Evolutionary conservation across 2,797 vertebrate species (phyloP), one percentile per base, ranked within the genome.

Genomic region (Poecilia wingei): DNA sequence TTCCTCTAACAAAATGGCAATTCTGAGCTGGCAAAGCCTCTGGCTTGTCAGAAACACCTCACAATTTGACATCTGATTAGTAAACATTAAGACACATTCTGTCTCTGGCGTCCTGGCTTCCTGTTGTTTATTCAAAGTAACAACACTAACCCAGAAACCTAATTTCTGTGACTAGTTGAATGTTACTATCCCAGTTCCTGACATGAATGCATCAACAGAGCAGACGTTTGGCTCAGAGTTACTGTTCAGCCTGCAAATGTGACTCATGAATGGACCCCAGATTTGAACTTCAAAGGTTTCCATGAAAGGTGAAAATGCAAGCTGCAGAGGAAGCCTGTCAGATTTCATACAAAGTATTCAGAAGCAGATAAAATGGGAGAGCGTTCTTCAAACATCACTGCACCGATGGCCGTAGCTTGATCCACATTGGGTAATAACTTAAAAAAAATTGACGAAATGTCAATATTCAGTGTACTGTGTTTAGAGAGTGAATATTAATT

Each of bases 71-170:
- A 81, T 46, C 47, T 81, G 70, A 13, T 57, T 22, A 55, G 41
- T 57, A 57, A 78, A 74, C 45, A 83, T 73, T 39, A 68, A 77
- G 70, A 79, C 31, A 36, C 18, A 33, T 47, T 47, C 22, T 28
- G 36, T 75, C 8, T 18, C 13, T 74, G 46, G 59, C 57, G 16
- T 43, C 39, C 18, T 20, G 47, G 16, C 47, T 79, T 55, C 6
- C 0, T 51, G 49, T 74, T 75, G 79, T 78, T 88, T 85, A 45
- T 71, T 66, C 79, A 3, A 57, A 77, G 75, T 45, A 75, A 75
- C 46, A 74, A 66, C 59, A 45, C 64, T 80, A 84, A 90, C 89
- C 87, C 80, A 88, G 80, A 94, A 91, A 92, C 89, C 86, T 75
- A 36, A 9, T 92, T 92, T 86, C 59, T 82, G 73, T 45, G 33